A percentile compares a stretch with the other conserved stretches of the same genome.
Conservation (phyloP, 1,140 invertebrate genomes). For the Lepidostoma basale region DNA sequence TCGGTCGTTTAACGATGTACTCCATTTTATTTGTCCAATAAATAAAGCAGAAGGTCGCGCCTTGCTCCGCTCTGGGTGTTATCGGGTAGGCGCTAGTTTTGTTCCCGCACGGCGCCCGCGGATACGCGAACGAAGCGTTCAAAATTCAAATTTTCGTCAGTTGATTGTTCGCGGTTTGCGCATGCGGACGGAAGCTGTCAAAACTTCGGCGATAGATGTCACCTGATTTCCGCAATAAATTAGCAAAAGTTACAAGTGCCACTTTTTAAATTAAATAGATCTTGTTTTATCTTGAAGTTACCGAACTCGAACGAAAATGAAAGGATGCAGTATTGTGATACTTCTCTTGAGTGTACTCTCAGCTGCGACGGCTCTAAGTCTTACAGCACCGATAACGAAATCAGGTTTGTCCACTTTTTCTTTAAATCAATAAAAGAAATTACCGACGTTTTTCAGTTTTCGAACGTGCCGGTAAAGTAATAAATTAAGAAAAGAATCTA, state of each 20-base stretch:
- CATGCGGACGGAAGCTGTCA: slow-evolving; percentile 35
- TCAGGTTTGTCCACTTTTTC: slow-evolving; percentile 38
- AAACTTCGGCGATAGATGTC: neutral
- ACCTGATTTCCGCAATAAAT: neutral
- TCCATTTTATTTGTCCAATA: slow-evolving; percentile 20
- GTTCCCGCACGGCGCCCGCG: slow-evolving; percentile 6
- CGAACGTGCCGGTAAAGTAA: neutral
- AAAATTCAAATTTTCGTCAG: slow-evolving; percentile 28
- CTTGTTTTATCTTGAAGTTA: neutral
- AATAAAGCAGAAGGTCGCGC: slow-evolving; percentile 16
- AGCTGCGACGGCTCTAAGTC: slow-evolving; percentile 15
- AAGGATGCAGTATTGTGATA: slow-evolving; percentile 9
- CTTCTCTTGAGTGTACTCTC: slow-evolving; percentile 22
- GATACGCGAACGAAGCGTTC: slow-evolving; percentile 4
- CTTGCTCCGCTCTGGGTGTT: neutral
- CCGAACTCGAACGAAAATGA: slow-evolving; percentile 29
- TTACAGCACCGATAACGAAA: slow-evolving; percentile 37
- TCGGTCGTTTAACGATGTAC: slow-evolving; percentile 22
- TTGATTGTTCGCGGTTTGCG: slow-evolving; percentile 41
- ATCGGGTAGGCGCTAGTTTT: neutral
- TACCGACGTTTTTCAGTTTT: neutral
- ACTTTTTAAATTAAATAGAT: neutral
- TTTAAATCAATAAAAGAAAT: slow-evolving; percentile 9
- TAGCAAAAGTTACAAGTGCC: neutral
- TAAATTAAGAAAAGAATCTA: neutral